Conservation (phyloP, 1,140 invertebrate species). For the Cardiocondyla obscurior region DNA sequence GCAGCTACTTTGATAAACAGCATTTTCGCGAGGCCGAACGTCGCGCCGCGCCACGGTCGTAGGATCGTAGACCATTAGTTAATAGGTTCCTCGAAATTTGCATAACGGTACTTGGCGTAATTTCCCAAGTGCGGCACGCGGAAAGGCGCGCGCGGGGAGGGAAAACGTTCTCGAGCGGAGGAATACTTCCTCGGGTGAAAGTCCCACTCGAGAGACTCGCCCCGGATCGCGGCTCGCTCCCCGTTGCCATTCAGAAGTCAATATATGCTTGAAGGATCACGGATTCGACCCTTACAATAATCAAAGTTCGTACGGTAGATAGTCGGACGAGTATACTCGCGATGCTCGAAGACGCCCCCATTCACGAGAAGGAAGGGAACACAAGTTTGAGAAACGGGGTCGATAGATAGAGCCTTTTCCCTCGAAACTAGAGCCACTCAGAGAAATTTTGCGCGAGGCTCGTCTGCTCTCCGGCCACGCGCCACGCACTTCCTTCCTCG, state of each 20-base stretch:
- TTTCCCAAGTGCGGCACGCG: background rate
- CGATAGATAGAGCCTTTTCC: background rate
- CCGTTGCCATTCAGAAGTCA: background rate
- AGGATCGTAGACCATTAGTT: background rate
- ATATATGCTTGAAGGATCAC: background rate
- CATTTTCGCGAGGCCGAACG: background rate
- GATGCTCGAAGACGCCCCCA: background rate
- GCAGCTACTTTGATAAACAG: background rate
- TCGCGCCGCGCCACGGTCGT: background rate
- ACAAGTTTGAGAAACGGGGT: background rate
- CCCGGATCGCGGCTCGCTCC: background rate
- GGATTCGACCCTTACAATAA: background rate
- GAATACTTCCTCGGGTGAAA: background rate
- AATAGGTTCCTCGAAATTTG: conserved; percentile 10
- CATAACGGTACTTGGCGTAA: background rate
- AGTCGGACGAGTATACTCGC: background rate
- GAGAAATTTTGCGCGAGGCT: too few species aligned
- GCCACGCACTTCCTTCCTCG: conserved; percentile 43
- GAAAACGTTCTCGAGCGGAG: background rate
- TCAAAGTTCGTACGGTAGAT: background rate
- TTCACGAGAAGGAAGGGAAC: background rate
- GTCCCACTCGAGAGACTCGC: background rate
- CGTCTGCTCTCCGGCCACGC: too few species aligned
- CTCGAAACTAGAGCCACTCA: too few species aligned
- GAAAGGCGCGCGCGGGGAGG: background rate